phyloP scores from a whole-genome alignment of 2,888 invertebrate genomes.

The Pediacus dermestoides region DNA sequence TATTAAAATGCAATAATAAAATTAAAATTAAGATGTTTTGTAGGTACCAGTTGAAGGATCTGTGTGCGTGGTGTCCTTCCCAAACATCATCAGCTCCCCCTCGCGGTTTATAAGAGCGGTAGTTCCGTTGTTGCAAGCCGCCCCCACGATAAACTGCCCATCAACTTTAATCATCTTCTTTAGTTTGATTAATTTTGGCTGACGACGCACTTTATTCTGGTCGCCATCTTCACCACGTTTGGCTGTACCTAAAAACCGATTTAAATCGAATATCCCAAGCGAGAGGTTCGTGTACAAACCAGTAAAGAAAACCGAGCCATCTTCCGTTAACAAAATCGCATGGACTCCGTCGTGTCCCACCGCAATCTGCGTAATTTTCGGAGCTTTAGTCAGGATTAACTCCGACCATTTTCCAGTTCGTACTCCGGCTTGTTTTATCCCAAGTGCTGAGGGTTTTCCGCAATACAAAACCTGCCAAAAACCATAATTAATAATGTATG shows the following conservation, averaged over 20 bases:
- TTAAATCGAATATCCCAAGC: neutral
- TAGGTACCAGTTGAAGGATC: slow-evolving; percentile 64
- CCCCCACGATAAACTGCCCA: slow-evolving; percentile 74
- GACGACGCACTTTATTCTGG: slow-evolving; percentile 68
- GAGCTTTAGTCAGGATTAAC: slow-evolving; percentile 64
- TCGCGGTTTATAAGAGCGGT: slow-evolving; percentile 88
- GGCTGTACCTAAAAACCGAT: slow-evolving; percentile 66
- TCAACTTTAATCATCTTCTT: slow-evolving; percentile 90
- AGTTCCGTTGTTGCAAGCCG: slow-evolving; percentile 92
- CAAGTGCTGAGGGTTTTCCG: slow-evolving; percentile 82
- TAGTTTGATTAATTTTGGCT: slow-evolving; percentile 87
- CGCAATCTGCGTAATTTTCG: slow-evolving; percentile 72
- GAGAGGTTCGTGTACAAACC: slow-evolving; percentile 38
- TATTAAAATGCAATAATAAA: slow-evolving; percentile 10
- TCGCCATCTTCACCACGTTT: slow-evolving; percentile 93
- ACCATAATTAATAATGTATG: slow-evolving; percentile 5
- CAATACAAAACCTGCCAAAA: slow-evolving; percentile 69
- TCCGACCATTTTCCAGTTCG: slow-evolving; percentile 60
- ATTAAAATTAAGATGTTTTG: slow-evolving; percentile 8
- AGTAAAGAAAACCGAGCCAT: slow-evolving; percentile 83
- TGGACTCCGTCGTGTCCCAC: slow-evolving; percentile 94
- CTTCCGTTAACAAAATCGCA: slow-evolving; percentile 85
- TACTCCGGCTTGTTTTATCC: slow-evolving; percentile 67
- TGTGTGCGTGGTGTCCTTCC: slow-evolving; percentile 86
- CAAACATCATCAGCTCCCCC: slow-evolving; percentile 89